Conservation (phyloP, 2,113 vertebrate species). For the Grantiella picta region DNA sequence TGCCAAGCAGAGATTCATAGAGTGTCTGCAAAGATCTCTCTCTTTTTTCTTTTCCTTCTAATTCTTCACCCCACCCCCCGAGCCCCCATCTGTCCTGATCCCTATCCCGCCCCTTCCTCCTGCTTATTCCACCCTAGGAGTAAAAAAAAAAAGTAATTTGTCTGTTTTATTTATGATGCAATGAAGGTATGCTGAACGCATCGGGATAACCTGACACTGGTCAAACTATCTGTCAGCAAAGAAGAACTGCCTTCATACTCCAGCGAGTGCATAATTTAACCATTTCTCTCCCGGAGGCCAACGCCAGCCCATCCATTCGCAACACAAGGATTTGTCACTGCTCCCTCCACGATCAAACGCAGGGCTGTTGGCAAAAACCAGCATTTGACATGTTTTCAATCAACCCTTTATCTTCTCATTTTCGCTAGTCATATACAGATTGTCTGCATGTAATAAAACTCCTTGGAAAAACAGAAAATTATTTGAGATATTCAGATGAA, state of each 20-base stretch:
- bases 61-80: conserved; percentile 64
- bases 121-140: conserved; percentile 74
- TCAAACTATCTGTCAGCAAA: conserved; percentile 91
- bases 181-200: conserved; percentile 94
- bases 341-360: background rate
- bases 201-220: conserved; percentile 94
- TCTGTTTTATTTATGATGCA: conserved; percentile 99
- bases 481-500: conserved; percentile 31
- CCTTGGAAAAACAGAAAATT: conserved; percentile 33
- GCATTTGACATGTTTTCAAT: conserved; percentile 17
- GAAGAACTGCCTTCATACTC: conserved; percentile 95
- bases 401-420: conserved; percentile 35
- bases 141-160: conserved; percentile 83
- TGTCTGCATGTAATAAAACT: conserved; percentile 44
- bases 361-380: background rate
- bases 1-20: conserved; percentile 83
- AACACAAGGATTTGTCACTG: background rate
- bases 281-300: conserved; percentile 76
- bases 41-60: conserved; percentile 68
- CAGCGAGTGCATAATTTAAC: conserved; percentile 88
- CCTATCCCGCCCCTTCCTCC: conserved; percentile 65
- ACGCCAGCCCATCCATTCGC: background rate
- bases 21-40: conserved; percentile 74
- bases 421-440: background rate
- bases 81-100: conserved; percentile 28